These are phyloP conservation scores for Sphaerophoria taeniata DNA, from an alignment of 2,888 invertebrate genomes.

Conservation along the genomic window DNA sequence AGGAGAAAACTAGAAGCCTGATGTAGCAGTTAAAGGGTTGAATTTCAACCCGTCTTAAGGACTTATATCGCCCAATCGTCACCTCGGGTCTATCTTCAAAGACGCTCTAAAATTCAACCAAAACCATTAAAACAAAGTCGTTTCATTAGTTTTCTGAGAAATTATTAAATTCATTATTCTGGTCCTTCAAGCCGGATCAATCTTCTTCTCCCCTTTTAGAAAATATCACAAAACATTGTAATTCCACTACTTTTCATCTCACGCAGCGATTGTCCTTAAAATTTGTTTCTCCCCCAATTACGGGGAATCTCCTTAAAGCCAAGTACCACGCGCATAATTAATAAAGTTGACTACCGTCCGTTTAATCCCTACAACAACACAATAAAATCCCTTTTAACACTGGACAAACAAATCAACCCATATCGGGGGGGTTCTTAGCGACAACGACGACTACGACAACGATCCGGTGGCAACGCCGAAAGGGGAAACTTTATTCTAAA, in stretches of 20 bases:
- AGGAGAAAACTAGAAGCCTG: no score
- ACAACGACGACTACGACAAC: no score
- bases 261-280: slow-evolving; percentile 31
- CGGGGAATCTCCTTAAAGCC: slow-evolving; percentile 41
- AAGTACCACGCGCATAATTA: slow-evolving; percentile 66
- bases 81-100: no score
- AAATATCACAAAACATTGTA: slow-evolving; percentile 4
- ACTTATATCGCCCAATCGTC: no score
- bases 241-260: slow-evolving; percentile 14
- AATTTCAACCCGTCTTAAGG: no score
- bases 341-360: slow-evolving; percentile 67
- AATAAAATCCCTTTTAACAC: slow-evolving; percentile 68
- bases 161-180: not conserved
- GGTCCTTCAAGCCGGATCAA: slow-evolving; percentile 6
- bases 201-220: not conserved
- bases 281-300: slow-evolving; percentile 37
- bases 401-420: slow-evolving; percentile 74
- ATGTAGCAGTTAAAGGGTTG: no score
- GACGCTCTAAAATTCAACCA: no score
- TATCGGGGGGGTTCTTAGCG: slow-evolving; percentile 48
- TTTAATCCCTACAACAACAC: slow-evolving; percentile 69
- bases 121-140: no score
- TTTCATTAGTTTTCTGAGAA: not conserved
- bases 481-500: slow-evolving; percentile 3
- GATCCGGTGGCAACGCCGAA: not conserved